Evolutionary conservation across 2,113 vertebrate species (phyloP), one percentile per base, ranked within the genome.

Genomic region (Mustela nigripes): DNA sequence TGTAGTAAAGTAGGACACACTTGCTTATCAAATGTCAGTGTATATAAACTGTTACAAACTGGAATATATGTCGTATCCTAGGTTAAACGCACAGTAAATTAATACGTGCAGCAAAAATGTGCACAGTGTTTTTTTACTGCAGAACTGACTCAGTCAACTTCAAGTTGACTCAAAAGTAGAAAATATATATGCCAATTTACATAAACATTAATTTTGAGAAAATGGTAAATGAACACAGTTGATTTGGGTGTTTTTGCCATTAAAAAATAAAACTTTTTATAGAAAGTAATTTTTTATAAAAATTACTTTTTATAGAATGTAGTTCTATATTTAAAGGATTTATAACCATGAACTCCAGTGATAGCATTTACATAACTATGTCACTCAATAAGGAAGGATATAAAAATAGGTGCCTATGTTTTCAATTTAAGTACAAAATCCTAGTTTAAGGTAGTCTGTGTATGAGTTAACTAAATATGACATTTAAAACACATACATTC

Each of bases 401-500:
- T 3, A 95, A 94, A 96, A 94, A 74, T 67, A 62, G 5, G 18
- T 21, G 16, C 1, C 18, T 79, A 48, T 58, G 15, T 50, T 95
- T 91, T 95, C n/a, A 94, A 80, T 33, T 4, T 45, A 89, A 92
- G 53, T n/a, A 79, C 48, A 94, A 94, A 92, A 73, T 24, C 2
- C 48, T 91, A 58, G 16, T 28, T n/a, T 71, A 87, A 11, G 45
- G 6, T 65, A 91, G 31, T 78, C 4, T 39, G 11, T 39, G 8
- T 50, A 60, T 65, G 1, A 94, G 10, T 48, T 85, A 82, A 91
- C 12, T 83, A 93, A 85, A 91, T 42, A 83, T 22, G 22, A 28
- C 56, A 91, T 78, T 60, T 79, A 85, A 96, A 89, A 85, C n/a
- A 95, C 11, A 95, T 76, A 87, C 4, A 73, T 84, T 81, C 78